Base-by-base conservation (phyloP, 2,113 vertebrate genomes). In the Ailuropoda melanoleuca region DNA sequence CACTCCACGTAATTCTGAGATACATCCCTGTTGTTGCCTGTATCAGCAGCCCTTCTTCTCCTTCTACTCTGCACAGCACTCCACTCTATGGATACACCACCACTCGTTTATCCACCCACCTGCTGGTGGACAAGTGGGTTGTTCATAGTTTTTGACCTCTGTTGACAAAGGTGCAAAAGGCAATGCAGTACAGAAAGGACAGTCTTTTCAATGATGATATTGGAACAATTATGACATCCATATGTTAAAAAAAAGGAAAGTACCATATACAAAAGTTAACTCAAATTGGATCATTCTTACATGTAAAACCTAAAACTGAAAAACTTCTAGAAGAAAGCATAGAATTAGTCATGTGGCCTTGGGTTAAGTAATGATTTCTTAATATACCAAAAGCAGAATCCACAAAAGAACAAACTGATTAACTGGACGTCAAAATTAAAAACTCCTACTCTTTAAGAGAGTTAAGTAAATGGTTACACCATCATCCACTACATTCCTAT, bases 331-430 rank as follows among this genome's bases (percentile, higher is more conserved):
- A 88, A 88, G 93, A 78, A 82, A 93, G 48, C 55, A 80, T 0
- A 46, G 68, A 31, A 37, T 55, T 19, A 96, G 70, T 68, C 43
- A 86, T 46, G 43, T 46, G 39, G 24, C 72, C 34, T n/a, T 18
- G 34, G 34, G 64, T 66, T 66, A 46, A 46, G 39, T 75, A 75
- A 75, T 56, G 15, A 93, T 58, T 93, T 92, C 72, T 88, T 58
- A 88, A 3, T 92, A 81, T 3, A 74, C 18, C 88, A 75, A 94
- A 88, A 80, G 46, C n/a, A 95, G 88, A 90, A 90, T 66, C 24
- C 19, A 82, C 31, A 31, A 31, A 87, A 82, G 50, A 91, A 21
- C 53, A 95, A 93, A 87, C 24, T 17, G 66, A 87, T 91, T 72
- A 93, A 46, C 0, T 43, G 19, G 8, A n/a, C 56, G 48, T 56